Evolutionary conservation across 2,888 invertebrate species (phyloP), one percentile per base, ranked within the genome.

Genomic region (Nymphalis polychloros): DNA sequence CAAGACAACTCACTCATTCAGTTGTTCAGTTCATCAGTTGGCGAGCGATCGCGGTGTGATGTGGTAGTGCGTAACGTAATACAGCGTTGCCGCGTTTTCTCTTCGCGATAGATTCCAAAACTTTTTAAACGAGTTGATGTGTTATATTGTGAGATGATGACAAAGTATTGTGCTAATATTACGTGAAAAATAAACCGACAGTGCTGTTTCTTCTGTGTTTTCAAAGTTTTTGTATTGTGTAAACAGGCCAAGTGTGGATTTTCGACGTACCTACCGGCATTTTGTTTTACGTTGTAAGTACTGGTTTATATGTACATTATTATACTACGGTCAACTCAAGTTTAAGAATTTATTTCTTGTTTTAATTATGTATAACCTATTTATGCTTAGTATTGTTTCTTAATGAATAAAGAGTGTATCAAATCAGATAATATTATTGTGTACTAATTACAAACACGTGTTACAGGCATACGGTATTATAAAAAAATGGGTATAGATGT

Each of bases 221-320:
- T 59, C 47, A 63, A 75, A 73, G 70, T 75, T 73, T 74, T 72
- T 47, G 66, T 71, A 71, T 74, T 72, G 64, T 70, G 63, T 63
- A 64, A 59, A 68, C 71, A 73, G 73, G 70, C 71, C 74, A 77
- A 73, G 72, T 79, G 81, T 84, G 88, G 88, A 88, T 87, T 86
- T 80, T 73, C 78, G 73, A 81, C 80, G 81, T 78, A 75, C 82
- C 84, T 78, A 75, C 82, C 84, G 84, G 85, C 73, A 73, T 82
- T 80, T 80, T 78, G 72, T 77, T 75, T 76, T 73, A 75, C 50
- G 69, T 62, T 68, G 80, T 80, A 72, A 79, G 78, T 79, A 78
- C 69, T 55, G 20, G 23, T 59, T 64, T 57, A 19, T 23, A 47
- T 46, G 19, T 59, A 52, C 60, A 59, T 55, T 31, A 49, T 57